Conservation (phyloP, 92 coral and sea anemone species). For the Meandrina meandrites region DNA sequence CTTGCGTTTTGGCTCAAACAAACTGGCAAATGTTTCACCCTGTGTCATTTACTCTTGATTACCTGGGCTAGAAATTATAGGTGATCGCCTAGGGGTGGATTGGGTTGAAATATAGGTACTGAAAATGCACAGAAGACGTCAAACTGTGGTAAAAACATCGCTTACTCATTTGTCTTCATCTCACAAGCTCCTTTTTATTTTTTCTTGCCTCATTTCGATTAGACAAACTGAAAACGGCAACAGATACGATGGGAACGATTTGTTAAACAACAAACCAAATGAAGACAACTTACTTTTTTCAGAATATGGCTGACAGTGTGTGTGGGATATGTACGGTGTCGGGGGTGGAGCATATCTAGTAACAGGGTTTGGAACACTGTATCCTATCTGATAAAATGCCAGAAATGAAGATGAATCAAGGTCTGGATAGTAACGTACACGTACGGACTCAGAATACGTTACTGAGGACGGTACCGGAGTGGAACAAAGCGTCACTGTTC, state of each 20-base stretch:
- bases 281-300: neutral
- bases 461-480: neutral
- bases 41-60: no score
- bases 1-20: no score
- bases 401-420: neutral
- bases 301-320: neutral
- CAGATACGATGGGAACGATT: no score
- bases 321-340: neutral
- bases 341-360: neutral
- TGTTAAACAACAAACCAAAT: neutral
- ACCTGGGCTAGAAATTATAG: no score
- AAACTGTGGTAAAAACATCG: neutral
- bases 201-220: neutral
- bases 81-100: no score
- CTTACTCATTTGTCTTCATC: no score
- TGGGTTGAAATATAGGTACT: no score
- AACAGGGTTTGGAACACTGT: neutral
- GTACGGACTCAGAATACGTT: neutral
- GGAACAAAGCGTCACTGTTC: neutral
- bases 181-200: no score
- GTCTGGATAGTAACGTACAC: neutral
- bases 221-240: no score
- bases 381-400: constrained; percentile 8
- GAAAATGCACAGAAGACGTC: neutral
- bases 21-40: no score